Percentiles rank a stretch among this genome's conserved stretches.
Conservation (phyloP, 37 sponge, comb jelly and placozoan species). For the Lycopodina hypogea region DNA sequence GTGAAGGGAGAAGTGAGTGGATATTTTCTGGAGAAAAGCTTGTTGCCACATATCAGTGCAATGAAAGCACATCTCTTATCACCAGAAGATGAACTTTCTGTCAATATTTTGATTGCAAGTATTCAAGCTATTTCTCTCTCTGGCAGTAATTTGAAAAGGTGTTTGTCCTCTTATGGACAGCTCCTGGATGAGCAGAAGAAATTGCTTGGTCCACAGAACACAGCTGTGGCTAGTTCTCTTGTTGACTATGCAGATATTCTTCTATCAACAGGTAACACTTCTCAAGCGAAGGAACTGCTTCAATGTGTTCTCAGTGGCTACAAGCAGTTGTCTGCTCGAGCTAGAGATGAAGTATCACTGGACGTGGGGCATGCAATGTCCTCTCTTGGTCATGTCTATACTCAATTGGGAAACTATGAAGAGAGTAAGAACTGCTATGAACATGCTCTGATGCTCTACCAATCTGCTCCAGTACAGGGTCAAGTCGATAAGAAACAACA, state of each 20-base stretch:
- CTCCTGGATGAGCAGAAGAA: conserved; percentile 10
- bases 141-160: not conserved
- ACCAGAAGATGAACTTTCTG: conserved; percentile 9
- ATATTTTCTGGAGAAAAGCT: conserved; percentile 1
- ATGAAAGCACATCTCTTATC: conserved; percentile 16
- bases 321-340: conserved; percentile 10
- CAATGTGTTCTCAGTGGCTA: conserved; percentile 29
- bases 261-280: conserved; percentile 24
- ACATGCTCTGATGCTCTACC: conserved; percentile 50
- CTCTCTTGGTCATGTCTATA: conserved; percentile 48
- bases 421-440: conserved; percentile 48
- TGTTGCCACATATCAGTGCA: conserved; percentile 39
- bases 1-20: conserved; percentile 16
- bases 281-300: conserved; percentile 39
- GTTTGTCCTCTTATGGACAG: not conserved
- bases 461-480: conserved; percentile 47
- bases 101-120: not conserved
- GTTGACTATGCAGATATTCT: conserved; percentile 48
- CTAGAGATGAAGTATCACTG: not conserved
- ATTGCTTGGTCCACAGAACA: conserved; percentile 18
- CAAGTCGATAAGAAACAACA: conserved; percentile 26
- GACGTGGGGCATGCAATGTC: conserved; percentile 45
- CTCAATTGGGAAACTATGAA: conserved; percentile 42
- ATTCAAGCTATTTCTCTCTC: conserved; percentile 14
- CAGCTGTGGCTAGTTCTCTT: conserved; percentile 42